These are phyloP conservation scores for Drosophila planitibia DNA, from an alignment of 2,888 invertebrate genomes.

Conservation along the genomic window DNA sequence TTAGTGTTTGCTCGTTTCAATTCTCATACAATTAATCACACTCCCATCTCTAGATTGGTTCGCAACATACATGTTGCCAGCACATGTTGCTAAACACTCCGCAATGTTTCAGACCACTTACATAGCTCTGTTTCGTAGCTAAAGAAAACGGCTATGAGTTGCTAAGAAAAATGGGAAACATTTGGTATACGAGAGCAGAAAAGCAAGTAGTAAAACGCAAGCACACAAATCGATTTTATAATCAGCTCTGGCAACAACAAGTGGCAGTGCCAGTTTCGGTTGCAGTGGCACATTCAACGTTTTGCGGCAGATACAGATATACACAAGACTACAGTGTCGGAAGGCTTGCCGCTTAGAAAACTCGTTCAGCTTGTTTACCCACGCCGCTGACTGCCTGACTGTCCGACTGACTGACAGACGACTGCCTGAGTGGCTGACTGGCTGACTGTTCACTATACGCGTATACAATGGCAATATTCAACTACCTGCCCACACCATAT, in stretches of 20 bases:
- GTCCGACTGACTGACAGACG: conserved; percentile 19
- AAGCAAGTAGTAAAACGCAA: conserved; percentile 22
- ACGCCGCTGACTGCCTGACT: conserved; percentile 41
- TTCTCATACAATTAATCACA: neutral
- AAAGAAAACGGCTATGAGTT: conserved; percentile 3
- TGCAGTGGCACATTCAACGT: conserved; percentile 60
- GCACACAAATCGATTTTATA: conserved; percentile 54
- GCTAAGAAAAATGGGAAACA: conserved; percentile 2
- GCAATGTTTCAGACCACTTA: conserved; percentile 8
- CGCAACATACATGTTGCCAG: conserved; percentile 26
- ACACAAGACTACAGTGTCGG: conserved; percentile 42
- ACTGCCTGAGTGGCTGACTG: conserved; percentile 15
- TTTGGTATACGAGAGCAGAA: conserved; percentile 14
- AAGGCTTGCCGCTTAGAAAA: conserved; percentile 45
- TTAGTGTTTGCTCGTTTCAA: neutral
- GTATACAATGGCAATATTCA: conserved; percentile 31
- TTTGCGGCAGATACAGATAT: conserved; percentile 57
- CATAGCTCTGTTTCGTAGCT: neutral
- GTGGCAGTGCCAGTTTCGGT: conserved; percentile 52
- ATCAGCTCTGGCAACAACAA: conserved; percentile 57
- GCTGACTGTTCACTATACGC: conserved; percentile 12
- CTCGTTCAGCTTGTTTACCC: conserved; percentile 74
- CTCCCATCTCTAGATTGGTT: conserved; percentile 14
- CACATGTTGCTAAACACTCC: conserved; percentile 27
- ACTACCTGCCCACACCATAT: conserved; percentile 57